phyloP scores from a whole-genome alignment of 2,113 vertebrate genomes.

The Leucopsar rothschildi region DNA sequence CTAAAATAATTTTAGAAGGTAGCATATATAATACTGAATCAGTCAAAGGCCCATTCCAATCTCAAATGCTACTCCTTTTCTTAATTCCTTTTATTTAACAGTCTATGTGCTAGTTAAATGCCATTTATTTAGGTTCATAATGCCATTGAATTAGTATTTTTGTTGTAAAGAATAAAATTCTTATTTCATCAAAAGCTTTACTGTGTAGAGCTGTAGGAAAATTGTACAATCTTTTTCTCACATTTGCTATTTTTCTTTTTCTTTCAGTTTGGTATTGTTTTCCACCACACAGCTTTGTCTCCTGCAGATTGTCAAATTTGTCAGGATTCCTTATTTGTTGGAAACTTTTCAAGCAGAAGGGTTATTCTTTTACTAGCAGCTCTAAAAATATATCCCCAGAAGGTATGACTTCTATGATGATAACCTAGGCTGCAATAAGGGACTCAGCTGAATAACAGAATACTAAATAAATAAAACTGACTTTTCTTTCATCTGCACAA shows the following conservation, averaged over 20 bases:
- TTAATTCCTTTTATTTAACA: neutral
- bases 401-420: neutral
- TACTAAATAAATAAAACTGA: neutral
- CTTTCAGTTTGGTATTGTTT: neutral
- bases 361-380: neutral
- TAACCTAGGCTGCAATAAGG: neutral
- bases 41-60: neutral
- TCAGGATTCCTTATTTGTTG: constrained; percentile 3
- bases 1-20: neutral
- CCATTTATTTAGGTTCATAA: neutral
- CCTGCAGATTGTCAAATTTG: neutral
- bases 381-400: constrained; percentile 17
- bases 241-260: constrained; percentile 10
- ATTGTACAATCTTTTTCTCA: neutral
- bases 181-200: neutral
- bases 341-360: constrained; percentile 4
- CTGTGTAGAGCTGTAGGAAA: neutral
- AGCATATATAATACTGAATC: neutral
- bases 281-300: neutral
- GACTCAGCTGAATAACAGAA: neutral
- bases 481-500: neutral
- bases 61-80: neutral
- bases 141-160: neutral
- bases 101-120: neutral
- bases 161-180: constrained; percentile 15